These are phyloP conservation scores for Ferdinandea cuprea DNA, from an alignment of 2,888 invertebrate genomes.

Conservation along the genomic window DNA sequence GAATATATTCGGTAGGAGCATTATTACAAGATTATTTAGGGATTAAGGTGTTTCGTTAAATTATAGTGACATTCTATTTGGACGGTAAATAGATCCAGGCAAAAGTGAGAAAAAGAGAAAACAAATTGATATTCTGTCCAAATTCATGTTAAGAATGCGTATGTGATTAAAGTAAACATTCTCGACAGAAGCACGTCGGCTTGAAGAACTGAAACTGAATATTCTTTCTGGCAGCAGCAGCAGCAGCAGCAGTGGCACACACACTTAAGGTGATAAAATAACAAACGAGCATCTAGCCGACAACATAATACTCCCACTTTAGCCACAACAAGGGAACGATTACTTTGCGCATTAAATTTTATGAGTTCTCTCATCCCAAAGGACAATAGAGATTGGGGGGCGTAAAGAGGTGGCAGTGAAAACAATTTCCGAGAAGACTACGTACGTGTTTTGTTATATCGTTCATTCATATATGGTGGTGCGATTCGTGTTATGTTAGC, in stretches of 20 bases:
- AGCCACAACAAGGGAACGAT: slow-evolving; percentile 34
- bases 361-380: slow-evolving; percentile 24
- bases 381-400: no score
- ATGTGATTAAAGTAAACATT: slow-evolving; percentile 30
- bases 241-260: no score
- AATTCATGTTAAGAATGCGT: slow-evolving; percentile 44
- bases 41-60: no score
- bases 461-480: slow-evolving; percentile 34
- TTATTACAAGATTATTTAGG: no score
- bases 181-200: slow-evolving; percentile 14
- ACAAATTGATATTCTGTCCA: slow-evolving; percentile 32
- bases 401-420: background rate
- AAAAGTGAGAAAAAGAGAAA: background rate
- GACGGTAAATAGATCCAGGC: background rate
- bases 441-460: slow-evolving; percentile 47
- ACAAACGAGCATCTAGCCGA: slow-evolving; percentile 30
- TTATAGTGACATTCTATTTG: no score
- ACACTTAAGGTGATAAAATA: slow-evolving; percentile 53
- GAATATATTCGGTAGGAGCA: background rate
- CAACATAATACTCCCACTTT: background rate
- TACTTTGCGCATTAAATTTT: slow-evolving; percentile 56
- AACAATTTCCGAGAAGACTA: slow-evolving; percentile 30
- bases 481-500: slow-evolving; percentile 20
- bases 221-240: slow-evolving; percentile 15
- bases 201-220: slow-evolving; percentile 12